phyloP scores from a whole-genome alignment of 1,140 invertebrate genomes.

The Myzus persicae region DNA sequence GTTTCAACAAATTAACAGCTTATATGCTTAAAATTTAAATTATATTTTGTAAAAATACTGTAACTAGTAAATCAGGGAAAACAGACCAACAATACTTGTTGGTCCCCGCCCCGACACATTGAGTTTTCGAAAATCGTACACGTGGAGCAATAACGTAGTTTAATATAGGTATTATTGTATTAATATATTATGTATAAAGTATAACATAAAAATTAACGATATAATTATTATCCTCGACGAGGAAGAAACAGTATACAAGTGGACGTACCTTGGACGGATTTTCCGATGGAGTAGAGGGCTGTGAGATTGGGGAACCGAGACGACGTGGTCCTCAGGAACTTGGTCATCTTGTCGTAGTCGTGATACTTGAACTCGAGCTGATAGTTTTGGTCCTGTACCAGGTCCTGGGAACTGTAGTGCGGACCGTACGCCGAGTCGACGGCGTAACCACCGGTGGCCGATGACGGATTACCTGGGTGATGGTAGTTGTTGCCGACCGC shows the following conservation, averaged over 20 bases:
- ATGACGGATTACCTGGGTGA: neutral
- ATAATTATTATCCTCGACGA: neutral
- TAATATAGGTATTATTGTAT: too few relatives aligned
- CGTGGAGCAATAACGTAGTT: too few relatives aligned
- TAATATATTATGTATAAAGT: too few relatives aligned
- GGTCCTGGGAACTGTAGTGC: slow-evolving; percentile 46
- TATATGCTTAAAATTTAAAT: too few relatives aligned
- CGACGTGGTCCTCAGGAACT: slow-evolving; percentile 80
- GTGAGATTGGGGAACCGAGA: slow-evolving; percentile 84
- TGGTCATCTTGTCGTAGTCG: slow-evolving; percentile 85
- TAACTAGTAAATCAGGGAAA: too few relatives aligned
- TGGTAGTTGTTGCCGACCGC: neutral
- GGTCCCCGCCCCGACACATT: too few relatives aligned
- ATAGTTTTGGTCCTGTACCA: slow-evolving; percentile 58
- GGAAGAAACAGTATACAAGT: neutral
- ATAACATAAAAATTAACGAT: too few relatives aligned
- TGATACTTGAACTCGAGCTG: slow-evolving; percentile 85
- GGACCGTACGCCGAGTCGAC: neutral
- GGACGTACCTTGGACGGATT: slow-evolving; percentile 84
- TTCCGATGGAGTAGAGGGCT: slow-evolving; percentile 90
- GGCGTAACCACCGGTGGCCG: neutral
- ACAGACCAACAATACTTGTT: too few relatives aligned
- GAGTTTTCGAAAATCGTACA: too few relatives aligned
- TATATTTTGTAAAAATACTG: too few relatives aligned
- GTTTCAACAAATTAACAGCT: too few relatives aligned